Conservation (phyloP, 2,113 vertebrate genomes). For the Scomber japonicus region DNA sequence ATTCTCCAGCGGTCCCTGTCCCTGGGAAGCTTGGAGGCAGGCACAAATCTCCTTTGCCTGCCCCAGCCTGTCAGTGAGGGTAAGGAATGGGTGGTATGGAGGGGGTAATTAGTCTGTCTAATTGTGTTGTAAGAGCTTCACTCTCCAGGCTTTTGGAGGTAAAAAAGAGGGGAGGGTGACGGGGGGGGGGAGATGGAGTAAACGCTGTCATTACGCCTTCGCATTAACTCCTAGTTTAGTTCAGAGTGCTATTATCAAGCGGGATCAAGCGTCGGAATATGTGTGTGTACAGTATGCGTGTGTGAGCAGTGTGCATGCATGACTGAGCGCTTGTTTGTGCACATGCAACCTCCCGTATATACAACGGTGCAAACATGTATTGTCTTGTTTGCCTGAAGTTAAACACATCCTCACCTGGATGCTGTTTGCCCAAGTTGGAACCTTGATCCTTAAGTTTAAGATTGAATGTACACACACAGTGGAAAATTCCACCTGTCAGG, state of each 20-base stretch:
- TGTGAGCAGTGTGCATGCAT: conserved; percentile 15
- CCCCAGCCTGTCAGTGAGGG: conserved; percentile 65
- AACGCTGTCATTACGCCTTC: conserved; percentile 53
- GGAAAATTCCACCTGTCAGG: conserved; percentile 26
- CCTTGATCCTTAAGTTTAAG: too few relatives aligned
- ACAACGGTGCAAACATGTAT: conserved; percentile 62
- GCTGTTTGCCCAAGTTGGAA: conserved; percentile 2
- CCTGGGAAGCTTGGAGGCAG: conserved; percentile 20
- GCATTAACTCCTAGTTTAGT: conserved; percentile 36
- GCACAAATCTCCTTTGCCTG: conserved; percentile 51
- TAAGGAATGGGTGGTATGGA: conserved; percentile 70
- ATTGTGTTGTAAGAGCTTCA: conserved; percentile 66
- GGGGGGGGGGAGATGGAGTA: conserved; percentile 35
- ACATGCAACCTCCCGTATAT: conserved; percentile 29
- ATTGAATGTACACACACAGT: background rate
- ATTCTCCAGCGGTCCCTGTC: conserved; percentile 1
- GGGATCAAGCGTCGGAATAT: background rate
- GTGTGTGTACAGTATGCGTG: conserved; percentile 1
- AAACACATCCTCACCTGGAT: conserved; percentile 35
- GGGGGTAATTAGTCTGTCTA: conserved; percentile 77
- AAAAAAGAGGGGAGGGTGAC: background rate
- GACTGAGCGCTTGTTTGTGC: conserved; percentile 55
- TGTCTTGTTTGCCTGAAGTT: conserved; percentile 70
- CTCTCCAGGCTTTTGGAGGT: conserved; percentile 1
- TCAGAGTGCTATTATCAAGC: conserved; percentile 29